These are phyloP conservation scores for Oligia fasciuncula DNA, from an alignment of 2,888 invertebrate genomes.

Conservation along the genomic window DNA sequence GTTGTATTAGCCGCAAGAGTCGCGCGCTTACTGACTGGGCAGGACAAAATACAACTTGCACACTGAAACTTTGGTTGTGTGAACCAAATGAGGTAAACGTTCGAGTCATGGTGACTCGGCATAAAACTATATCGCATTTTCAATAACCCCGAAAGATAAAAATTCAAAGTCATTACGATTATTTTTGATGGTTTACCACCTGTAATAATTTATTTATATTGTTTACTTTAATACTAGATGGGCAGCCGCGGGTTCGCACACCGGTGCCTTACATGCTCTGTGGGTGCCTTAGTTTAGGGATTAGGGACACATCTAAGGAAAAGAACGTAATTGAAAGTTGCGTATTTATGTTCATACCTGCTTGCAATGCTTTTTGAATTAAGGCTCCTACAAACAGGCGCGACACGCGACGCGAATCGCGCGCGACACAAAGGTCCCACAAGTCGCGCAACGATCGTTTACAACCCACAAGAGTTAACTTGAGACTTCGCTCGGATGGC, in stretches of 20 bases:
- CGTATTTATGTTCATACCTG: neutral
- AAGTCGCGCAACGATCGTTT: no score
- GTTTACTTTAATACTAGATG: constrained; percentile 12
- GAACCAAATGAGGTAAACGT: constrained; percentile 32
- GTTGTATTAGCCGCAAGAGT: constrained; percentile 46
- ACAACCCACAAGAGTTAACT: no score
- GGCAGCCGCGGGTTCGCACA: no score
- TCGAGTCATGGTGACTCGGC: constrained; percentile 73
- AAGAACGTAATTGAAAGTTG: neutral
- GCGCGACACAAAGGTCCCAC: no score
- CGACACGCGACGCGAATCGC: no score
- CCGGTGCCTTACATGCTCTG: no score
- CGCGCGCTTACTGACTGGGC: constrained; percentile 43
- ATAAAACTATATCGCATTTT: constrained; percentile 56
- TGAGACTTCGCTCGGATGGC: no score
- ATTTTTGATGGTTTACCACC: constrained; percentile 21
- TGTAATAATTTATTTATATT: constrained; percentile 11
- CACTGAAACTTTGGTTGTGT: constrained; percentile 41
- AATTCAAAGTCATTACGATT: constrained; percentile 33
- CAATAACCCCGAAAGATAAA: constrained; percentile 47
- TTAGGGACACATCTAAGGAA: neutral
- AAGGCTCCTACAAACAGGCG: no score
- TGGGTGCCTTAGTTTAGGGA: neutral
- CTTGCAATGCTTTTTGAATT: constrained; percentile 1
- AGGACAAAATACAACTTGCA: constrained; percentile 28